phyloP scores from a whole-genome alignment of 2,888 invertebrate species.

The Drosophila pseudotalamancana region DNA sequence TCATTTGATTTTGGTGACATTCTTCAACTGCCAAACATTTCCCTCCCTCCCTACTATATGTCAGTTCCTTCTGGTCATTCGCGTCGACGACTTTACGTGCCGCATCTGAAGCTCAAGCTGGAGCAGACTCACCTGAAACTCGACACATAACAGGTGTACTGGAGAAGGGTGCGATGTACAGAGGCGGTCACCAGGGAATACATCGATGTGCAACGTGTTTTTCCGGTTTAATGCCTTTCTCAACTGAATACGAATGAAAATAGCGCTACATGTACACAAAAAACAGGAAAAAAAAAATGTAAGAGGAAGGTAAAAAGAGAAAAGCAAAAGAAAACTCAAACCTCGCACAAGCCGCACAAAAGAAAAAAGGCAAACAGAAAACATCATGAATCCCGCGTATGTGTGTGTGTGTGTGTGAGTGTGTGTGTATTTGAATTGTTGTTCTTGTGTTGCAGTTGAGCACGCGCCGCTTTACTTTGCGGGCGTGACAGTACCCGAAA shows the following conservation, averaged over 20 bases:
- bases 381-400: constrained; percentile 51
- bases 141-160: not conserved
- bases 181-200: constrained; percentile 44
- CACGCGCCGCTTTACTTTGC: constrained; percentile 72
- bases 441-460: constrained; percentile 67
- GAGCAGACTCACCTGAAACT: not conserved
- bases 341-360: not conserved
- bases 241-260: constrained; percentile 75
- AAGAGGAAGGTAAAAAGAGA: constrained; percentile 2
- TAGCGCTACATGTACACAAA: constrained; percentile 62
- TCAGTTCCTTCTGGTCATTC: constrained; percentile 14
- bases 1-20: constrained; percentile 55
- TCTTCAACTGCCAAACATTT: constrained; percentile 3
- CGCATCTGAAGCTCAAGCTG: constrained; percentile 13
- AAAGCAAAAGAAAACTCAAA: constrained; percentile 21
- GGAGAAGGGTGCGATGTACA: not conserved
- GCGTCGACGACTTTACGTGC: constrained; percentile 53
- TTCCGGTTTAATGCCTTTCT: constrained; percentile 79
- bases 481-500: constrained; percentile 63
- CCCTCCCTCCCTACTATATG: not conserved
- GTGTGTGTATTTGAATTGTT: constrained; percentile 6
- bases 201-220: constrained; percentile 80
- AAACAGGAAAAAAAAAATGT: constrained; percentile 5
- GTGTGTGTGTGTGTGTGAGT: constrained; percentile 2
- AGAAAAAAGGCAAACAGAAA: constrained; percentile 42